These are phyloP conservation scores for Drosophila rhopaloa DNA, from an alignment of 1,140 invertebrate genomes.

Conservation along the genomic window DNA sequence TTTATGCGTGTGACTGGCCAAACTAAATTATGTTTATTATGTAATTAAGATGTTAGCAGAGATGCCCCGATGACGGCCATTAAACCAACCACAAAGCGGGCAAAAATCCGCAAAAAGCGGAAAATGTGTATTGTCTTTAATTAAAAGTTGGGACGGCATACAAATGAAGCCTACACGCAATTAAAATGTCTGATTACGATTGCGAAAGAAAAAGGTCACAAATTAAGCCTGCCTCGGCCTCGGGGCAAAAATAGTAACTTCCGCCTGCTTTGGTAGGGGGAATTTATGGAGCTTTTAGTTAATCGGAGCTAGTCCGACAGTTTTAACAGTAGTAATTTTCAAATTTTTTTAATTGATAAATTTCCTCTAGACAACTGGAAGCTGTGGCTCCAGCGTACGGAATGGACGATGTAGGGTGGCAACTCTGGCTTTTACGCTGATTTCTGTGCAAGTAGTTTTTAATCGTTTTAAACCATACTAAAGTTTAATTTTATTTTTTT, in stretches of 20 bases:
- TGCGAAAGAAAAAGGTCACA: conserved; percentile 38
- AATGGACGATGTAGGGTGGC: not conserved
- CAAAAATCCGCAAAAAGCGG: conserved; percentile 78
- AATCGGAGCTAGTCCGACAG: conserved; percentile 26
- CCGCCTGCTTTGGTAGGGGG: conserved; percentile 35
- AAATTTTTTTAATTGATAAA: conserved; percentile 77
- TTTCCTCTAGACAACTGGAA: conserved; percentile 26
- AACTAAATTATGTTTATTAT: conserved; percentile 80
- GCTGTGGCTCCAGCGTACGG: not conserved
- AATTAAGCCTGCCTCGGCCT: conserved; percentile 56
- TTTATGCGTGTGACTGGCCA: conserved; percentile 58
- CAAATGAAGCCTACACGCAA: conserved; percentile 79
- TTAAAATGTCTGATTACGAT: conserved; percentile 72
- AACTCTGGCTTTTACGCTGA: not conserved
- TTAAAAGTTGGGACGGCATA: conserved; percentile 59
- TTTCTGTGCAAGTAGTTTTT: not conserved
- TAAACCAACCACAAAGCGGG: conserved; percentile 42
- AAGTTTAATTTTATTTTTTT: too few relatives aligned
- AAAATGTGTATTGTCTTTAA: conserved; percentile 80
- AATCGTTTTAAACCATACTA: too few relatives aligned
- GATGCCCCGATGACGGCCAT: conserved; percentile 66
- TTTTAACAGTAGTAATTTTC: conserved; percentile 68
- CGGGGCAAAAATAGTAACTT: conserved; percentile 72
- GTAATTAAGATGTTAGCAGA: conserved; percentile 80
- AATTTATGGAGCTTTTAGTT: conserved; percentile 27